These are phyloP conservation scores for Diplolepis rosae DNA, from an alignment of 2,888 invertebrate genomes.

Conservation along the genomic window DNA sequence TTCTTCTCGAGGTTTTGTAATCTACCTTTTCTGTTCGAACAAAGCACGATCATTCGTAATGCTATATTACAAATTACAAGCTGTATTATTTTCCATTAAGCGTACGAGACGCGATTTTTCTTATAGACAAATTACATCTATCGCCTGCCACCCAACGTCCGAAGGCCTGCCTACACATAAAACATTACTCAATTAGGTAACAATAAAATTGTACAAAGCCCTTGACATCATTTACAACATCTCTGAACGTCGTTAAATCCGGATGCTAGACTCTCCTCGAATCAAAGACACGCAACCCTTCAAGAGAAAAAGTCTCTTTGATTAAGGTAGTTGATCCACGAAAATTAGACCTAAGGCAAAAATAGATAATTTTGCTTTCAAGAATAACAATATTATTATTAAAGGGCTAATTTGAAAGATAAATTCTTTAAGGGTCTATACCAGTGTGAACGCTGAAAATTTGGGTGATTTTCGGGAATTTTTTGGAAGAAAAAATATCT, in stretches of 20 bases:
- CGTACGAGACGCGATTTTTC: background rate
- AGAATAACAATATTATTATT: too few relatives aligned
- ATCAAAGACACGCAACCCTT: slow-evolving; percentile 1
- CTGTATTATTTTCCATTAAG: background rate
- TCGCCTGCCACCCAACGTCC: background rate
- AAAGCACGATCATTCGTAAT: background rate
- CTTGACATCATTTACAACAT: slow-evolving; percentile 21
- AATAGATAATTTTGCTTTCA: too few relatives aligned
- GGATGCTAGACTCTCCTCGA: too few relatives aligned
- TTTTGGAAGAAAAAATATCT: too few relatives aligned
- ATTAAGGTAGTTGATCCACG: too few relatives aligned
- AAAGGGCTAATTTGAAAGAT: too few relatives aligned
- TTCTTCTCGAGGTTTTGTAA: too few relatives aligned
- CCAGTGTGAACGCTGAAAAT: too few relatives aligned
- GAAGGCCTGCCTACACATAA: slow-evolving; percentile 5
- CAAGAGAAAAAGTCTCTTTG: background rate
- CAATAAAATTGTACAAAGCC: slow-evolving; percentile 18
- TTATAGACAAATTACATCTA: background rate
- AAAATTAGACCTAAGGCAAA: too few relatives aligned
- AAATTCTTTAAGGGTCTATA: too few relatives aligned
- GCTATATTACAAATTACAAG: background rate
- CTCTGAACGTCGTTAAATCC: background rate
- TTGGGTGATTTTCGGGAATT: too few relatives aligned
- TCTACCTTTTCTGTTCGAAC: background rate
- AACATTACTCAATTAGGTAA: slow-evolving; percentile 28